Conservation (phyloP, 2,888 invertebrate species). For the Neocrepidodera transversa region DNA sequence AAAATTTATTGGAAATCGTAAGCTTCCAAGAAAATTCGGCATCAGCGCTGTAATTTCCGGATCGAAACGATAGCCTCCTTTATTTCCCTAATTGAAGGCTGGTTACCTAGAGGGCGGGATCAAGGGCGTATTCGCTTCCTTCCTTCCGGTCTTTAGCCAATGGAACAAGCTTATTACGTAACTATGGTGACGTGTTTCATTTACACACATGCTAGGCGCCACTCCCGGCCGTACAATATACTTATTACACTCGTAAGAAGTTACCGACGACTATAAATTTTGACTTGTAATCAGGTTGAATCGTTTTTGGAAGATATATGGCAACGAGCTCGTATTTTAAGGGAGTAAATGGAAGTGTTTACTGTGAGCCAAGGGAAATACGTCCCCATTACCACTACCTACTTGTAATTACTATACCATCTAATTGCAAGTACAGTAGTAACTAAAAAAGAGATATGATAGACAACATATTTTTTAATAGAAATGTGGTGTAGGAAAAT, state of each 20-base stretch:
- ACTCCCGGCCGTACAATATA: constrained; percentile 26
- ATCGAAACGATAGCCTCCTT: constrained; percentile 21
- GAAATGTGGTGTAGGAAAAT: too few relatives aligned
- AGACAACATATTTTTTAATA: too few relatives aligned
- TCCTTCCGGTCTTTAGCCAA: constrained; percentile 57
- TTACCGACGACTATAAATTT: constrained; percentile 44
- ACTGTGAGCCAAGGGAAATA: too few relatives aligned
- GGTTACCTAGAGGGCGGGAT: constrained; percentile 41
- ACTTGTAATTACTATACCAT: too few relatives aligned
- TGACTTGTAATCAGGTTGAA: constrained; percentile 26
- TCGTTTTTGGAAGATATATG: constrained; percentile 21
- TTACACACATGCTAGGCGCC: constrained; percentile 36
- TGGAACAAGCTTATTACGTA: constrained; percentile 49
- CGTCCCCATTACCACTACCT: too few relatives aligned
- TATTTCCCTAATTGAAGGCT: constrained; percentile 36
- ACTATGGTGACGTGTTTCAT: constrained; percentile 54
- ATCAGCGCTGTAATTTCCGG: constrained; percentile 12
- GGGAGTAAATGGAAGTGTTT: too few relatives aligned
- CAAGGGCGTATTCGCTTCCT: constrained; percentile 50
- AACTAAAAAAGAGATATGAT: too few relatives aligned
- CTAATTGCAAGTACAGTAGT: too few relatives aligned
- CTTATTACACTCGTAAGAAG: constrained; percentile 44
- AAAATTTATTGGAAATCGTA: too few relatives aligned
- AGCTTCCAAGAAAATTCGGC: background rate
- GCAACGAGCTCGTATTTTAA: constrained; percentile 7